Evolutionary conservation across 2,888 invertebrate species (phyloP).

Genomic region (Epinotia brunnichana): DNA sequence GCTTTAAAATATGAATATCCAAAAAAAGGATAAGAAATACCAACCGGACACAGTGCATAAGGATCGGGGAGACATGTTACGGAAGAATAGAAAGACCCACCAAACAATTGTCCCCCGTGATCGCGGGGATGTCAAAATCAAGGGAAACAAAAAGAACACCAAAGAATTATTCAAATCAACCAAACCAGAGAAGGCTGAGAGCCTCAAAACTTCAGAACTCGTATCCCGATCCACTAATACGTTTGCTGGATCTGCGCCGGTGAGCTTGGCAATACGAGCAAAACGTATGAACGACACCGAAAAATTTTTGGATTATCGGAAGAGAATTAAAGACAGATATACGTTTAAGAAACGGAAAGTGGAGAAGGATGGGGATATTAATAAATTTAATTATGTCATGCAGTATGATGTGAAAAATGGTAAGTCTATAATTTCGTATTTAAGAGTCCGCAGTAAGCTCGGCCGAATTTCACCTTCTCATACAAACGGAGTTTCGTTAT

Average conservation of each 20-base stretch:
- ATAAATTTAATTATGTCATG: background rate
- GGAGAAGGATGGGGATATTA: background rate
- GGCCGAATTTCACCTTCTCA: too few species aligned
- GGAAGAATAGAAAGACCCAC: background rate
- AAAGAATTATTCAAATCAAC: background rate
- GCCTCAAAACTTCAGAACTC: background rate
- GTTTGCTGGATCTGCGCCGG: background rate
- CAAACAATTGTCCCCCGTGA: background rate
- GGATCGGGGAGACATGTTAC: background rate
- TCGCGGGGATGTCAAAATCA: background rate
- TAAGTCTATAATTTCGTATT: background rate
- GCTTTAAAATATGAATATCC: slow-evolving; percentile 17
- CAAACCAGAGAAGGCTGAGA: background rate
- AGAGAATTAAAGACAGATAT: slow-evolving; percentile 12
- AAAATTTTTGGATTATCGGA: background rate
- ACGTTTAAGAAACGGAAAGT: slow-evolving; percentile 4
- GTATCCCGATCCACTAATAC: slow-evolving; percentile 6
- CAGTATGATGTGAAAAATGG: background rate
- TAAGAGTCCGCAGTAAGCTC: too few species aligned
- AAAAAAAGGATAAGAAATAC: background rate
- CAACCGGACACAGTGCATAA: background rate
- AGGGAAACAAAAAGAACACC: background rate
- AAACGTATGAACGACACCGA: background rate
- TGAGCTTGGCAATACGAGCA: background rate
- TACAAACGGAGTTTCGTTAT: too few species aligned